A percentile compares a stretch with the other conserved stretches of the same genome.
These are phyloP conservation scores for Plagodis dolabraria DNA, from an alignment of 2,888 invertebrate genomes.

Conservation along the genomic window DNA sequence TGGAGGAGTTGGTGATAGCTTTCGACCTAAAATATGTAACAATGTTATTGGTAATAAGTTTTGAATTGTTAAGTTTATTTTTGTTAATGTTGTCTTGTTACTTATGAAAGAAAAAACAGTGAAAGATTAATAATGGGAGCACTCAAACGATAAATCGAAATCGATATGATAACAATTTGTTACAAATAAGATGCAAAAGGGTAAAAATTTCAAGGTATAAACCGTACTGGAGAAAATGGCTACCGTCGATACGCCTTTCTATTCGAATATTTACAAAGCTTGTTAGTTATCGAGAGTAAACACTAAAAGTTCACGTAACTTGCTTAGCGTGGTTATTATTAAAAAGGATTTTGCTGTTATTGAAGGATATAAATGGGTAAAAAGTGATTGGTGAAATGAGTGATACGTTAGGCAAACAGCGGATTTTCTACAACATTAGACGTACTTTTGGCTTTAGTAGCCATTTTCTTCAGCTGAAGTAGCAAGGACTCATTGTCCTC, in stretches of 20 bases:
- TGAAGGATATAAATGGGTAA: conserved; percentile 28
- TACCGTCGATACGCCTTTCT: conserved; percentile 73
- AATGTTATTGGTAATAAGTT: conserved; percentile 1
- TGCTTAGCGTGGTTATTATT: conserved; percentile 15
- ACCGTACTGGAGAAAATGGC: conserved; percentile 82
- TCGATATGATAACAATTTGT: conserved; percentile 32
- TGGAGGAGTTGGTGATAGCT: conserved; percentile 88
- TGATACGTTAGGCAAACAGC: conserved; percentile 62
- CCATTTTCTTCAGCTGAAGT: conserved; percentile 98
- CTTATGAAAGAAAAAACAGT: conserved; percentile 32
- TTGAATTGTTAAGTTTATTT: conserved; percentile 4
- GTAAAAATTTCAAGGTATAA: conserved; percentile 38
- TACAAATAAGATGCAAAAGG: conserved; percentile 47
- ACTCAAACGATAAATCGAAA: conserved; percentile 30
- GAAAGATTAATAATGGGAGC: conserved; percentile 40
- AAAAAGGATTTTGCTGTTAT: conserved; percentile 41
- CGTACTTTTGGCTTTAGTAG: conserved; percentile 93
- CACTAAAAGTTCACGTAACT: conserved; percentile 21
- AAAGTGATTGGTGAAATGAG: conserved; percentile 42
- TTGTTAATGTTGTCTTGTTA: conserved; percentile 9
- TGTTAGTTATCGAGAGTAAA: conserved; percentile 63
- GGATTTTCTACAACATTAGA: conserved; percentile 73
- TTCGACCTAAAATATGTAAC: conserved; percentile 81
- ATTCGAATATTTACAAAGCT: conserved; percentile 57
- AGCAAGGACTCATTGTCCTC: conserved; percentile 98